Percentiles rank a stretch among this genome's conserved stretches.
These are phyloP conservation scores for Solenopsis invicta DNA, from an alignment of 1,140 invertebrate species.

Conservation along the genomic window DNA sequence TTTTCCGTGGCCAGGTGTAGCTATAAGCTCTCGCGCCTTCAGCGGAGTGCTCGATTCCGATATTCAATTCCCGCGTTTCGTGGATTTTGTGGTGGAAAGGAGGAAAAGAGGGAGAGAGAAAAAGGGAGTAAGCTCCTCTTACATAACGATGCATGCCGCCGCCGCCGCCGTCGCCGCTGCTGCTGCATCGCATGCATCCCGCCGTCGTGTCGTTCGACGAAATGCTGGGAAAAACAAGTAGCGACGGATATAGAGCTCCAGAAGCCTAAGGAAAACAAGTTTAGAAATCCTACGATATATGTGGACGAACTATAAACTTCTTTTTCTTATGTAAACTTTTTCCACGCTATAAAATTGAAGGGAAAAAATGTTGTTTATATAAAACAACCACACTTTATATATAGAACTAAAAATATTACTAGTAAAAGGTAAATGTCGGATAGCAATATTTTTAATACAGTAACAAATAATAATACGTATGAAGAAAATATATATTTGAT, in stretches of 20 bases:
- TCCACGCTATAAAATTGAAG: neutral
- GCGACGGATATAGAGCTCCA: constrained; percentile 19
- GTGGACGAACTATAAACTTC: neutral
- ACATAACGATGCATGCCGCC: constrained; percentile 42
- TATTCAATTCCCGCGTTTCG: constrained; percentile 64
- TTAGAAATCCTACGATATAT: neutral
- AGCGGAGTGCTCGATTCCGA: constrained; percentile 39
- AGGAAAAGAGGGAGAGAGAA: neutral
- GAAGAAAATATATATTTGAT: neutral
- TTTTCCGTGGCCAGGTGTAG: constrained; percentile 51
- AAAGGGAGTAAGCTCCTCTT: constrained; percentile 19
- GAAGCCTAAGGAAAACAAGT: constrained; percentile 40
- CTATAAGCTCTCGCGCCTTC: constrained; percentile 38
- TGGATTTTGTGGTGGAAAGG: constrained; percentile 33
- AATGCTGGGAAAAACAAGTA: constrained; percentile 42
- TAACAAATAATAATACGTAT: neutral
- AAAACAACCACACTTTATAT: neutral
- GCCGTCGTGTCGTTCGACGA: constrained; percentile 17
- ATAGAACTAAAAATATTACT: neutral
- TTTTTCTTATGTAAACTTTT: neutral
- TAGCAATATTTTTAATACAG: neutral
- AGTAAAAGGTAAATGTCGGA: neutral
- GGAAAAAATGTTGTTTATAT: neutral
- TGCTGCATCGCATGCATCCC: constrained; percentile 21
- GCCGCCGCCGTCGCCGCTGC: neutral